Base-by-base conservation (phyloP, 2,113 vertebrate genomes). In the Aix galericulata region DNA sequence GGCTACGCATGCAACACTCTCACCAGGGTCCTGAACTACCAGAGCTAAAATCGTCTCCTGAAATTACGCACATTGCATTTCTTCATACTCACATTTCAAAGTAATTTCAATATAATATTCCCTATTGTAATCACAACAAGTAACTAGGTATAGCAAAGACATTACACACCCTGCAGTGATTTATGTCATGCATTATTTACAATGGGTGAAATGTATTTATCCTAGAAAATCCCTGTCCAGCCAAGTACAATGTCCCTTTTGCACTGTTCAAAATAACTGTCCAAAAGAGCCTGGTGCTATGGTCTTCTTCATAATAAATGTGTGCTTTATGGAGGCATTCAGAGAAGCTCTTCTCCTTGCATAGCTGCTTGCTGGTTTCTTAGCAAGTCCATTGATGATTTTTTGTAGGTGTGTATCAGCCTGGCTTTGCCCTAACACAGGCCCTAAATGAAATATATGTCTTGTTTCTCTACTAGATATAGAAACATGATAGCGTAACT, bases 21-120 rank as follows among this genome's bases (percentile, higher is more conserved):
- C 76, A 75, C 74, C n/a, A 73, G 77, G 83, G 44, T 38, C 42
- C 69, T 82, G 48, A 90, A 60, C 69, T 96, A 86, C 73, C 86
- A 74, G 66, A 86, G 69, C 74, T 91, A 76, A 91, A 93, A 50
- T n/a, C 75, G 63, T 55, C 67, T 82, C 32, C 77, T 88, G 55
- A 93, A 97, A 93, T 92, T 79, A 76, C 46, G 10, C 10, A 91
- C 48, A 32, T n/a, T 94, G 73, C 38, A 32, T 79, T 93, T 96
- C 69, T 92, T 84, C n/a, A 40, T 81, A 29, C 32, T 64, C 58
- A 34, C 44, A 73, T 96, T 93, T 97, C 90, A 66, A 84, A 92
- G 44, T 88, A 93, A 94, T 95, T 93, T 80, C 58, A 59, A 25
- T 75, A 82, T 91, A 84, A 94, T 94, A 84, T 55, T 90, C 50